A percentile compares a stretch with the other conserved stretches of the same genome.
Conservation (phyloP, 2,888 invertebrate species). For the Mesorhabditis sp. region DNA sequence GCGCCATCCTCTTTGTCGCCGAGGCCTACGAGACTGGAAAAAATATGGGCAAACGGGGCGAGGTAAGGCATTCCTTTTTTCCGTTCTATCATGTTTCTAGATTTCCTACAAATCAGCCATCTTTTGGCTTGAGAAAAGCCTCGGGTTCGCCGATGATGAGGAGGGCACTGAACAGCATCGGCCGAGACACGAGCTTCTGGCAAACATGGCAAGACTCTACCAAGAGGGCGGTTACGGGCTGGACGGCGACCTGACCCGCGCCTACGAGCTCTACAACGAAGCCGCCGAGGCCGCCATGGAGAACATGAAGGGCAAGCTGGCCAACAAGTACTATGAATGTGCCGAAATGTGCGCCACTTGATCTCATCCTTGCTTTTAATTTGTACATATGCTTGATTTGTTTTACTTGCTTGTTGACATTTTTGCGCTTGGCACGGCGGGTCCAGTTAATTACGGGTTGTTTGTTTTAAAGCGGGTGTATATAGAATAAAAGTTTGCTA, state of each 20-base stretch:
- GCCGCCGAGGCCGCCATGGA: constrained; percentile 65
- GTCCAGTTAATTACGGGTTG: too few relatives aligned
- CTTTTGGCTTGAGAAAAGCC: constrained; percentile 38
- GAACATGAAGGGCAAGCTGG: constrained; percentile 65
- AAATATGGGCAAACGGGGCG: constrained; percentile 20
- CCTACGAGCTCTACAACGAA: constrained; percentile 63
- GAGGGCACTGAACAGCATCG: constrained; percentile 28
- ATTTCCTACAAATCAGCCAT: constrained; percentile 29
- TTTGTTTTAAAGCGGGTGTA: too few relatives aligned
- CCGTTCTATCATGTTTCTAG: not conserved
- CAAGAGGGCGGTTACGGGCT: constrained; percentile 61
- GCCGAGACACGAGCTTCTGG: constrained; percentile 59
- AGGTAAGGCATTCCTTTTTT: constrained; percentile 12
- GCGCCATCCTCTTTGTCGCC: constrained; percentile 64
- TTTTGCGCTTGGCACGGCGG: too few relatives aligned
- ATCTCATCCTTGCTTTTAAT: constrained; percentile 5
- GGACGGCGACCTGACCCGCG: constrained; percentile 59
- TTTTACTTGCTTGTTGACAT: too few relatives aligned
- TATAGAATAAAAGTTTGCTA: too few relatives aligned
- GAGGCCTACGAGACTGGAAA: constrained; percentile 63
- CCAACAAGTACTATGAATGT: constrained; percentile 59
- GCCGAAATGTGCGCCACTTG: constrained; percentile 40
- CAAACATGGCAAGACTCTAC: constrained; percentile 63
- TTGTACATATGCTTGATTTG: too few relatives aligned
- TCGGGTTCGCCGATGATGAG: constrained; percentile 52